Evolutionary conservation across 2,113 vertebrate species (phyloP), one percentile per base, ranked within the genome.

Genomic region (Menura novaehollandiae): DNA sequence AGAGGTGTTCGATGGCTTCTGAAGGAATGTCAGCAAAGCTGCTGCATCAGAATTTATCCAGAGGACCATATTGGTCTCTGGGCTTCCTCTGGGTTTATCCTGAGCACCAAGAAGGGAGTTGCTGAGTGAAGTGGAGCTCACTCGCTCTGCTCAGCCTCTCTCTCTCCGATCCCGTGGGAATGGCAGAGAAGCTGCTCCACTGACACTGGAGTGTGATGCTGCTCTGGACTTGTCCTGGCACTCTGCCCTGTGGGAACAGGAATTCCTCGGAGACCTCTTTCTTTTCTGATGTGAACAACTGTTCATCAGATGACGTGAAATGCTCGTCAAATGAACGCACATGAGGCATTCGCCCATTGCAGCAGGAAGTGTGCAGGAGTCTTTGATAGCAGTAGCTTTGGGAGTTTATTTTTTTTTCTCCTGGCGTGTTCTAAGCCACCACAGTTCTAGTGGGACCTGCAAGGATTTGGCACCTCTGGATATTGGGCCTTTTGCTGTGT

Each of bases 101-200:
- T 60, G 28, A n/a, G 28, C 7, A 1, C 26, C 33, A 24, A 49
- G 71, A 55, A 55, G 32, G 11, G 46, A 68, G 26, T 3, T 83
- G 37, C 30, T 32, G 79, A 69, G 37, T 2, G 0, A 11, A 66
- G 55, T 1, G 1, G n/a, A 56, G 12, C 26, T 85, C 0, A 0
- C 16, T 67, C 0, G 0, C 26, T 67, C 18, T 69, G 56, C 60
- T 71, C 51, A 55, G 7, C 30, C 1, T 78, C 10, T 9, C 71
- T 56, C 43, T 59, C 86, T 86, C 14, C 7, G 49, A 28, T 10
- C 60, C 22, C 0, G 0, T 15, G 32, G 60, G 32, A 85, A 23
- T 0, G 2, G 9, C n/a, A 69, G 28, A 88, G 58, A 35, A 60
- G 30, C 53, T 35, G 62, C 41, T 87, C 1, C 28, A 51, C 24